phyloP scores from a whole-genome alignment of 1,140 invertebrate genomes.

The Lerema accius region DNA sequence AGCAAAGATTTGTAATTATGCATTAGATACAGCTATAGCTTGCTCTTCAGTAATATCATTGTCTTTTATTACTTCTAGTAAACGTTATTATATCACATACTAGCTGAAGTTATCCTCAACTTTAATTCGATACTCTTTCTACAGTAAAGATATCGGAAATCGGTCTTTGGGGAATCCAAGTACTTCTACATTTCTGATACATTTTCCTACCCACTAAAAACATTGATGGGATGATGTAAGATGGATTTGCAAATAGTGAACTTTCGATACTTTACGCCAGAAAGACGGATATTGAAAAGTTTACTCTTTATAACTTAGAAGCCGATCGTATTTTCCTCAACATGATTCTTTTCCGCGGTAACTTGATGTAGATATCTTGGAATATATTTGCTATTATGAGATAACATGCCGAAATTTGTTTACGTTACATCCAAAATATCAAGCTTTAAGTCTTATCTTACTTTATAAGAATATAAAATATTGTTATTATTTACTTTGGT shows the following conservation, averaged over 20 bases:
- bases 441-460: not conserved
- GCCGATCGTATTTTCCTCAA: conserved; percentile 20
- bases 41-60: too few relatives aligned
- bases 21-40: too few relatives aligned
- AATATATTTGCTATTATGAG: not conserved
- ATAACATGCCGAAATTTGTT: not conserved
- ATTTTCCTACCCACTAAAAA: not conserved
- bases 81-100: too few relatives aligned
- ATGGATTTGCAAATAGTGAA: conserved; percentile 17
- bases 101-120: not conserved
- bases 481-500: too few relatives aligned
- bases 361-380: conserved; percentile 11
- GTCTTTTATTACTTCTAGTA: too few relatives aligned
- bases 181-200: not conserved
- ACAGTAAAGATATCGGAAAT: not conserved
- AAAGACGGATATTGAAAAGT: conserved; percentile 31
- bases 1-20: too few relatives aligned
- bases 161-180: not conserved
- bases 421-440: not conserved
- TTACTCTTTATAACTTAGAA: conserved; percentile 20
- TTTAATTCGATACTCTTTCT: not conserved
- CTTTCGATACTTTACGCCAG: conserved; percentile 14
- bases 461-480: not conserved
- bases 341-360: conserved; percentile 21
- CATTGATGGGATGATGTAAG: not conserved